Conservation (phyloP, 2,113 vertebrate species). For the Camelus bactrianus region DNA sequence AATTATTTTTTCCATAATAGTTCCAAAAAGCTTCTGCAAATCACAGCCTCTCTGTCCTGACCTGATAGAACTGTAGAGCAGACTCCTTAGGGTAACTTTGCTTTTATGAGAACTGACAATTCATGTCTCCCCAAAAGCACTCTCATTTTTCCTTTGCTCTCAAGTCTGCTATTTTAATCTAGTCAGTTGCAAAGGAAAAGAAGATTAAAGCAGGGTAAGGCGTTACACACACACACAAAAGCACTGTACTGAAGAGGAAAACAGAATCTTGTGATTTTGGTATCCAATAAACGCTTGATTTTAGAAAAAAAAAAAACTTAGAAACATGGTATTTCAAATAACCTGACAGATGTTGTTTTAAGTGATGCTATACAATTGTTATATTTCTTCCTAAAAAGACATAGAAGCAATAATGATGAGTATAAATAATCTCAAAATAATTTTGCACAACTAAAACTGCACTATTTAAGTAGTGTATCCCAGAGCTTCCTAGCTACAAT, state of each 20-base stretch:
- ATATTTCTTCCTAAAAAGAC: conserved; percentile 9
- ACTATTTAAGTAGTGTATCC: not conserved
- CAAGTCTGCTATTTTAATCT: conserved; percentile 18
- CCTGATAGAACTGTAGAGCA: not conserved
- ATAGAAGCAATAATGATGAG: not conserved
- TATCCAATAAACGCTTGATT: not conserved
- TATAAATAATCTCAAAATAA: conserved; percentile 24
- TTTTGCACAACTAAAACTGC: not conserved
- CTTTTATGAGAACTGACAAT: conserved; percentile 4
- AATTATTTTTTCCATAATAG: not conserved
- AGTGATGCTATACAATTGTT: not conserved
- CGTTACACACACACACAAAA: not conserved
- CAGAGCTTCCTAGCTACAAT: not conserved
- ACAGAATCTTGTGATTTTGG: not conserved
- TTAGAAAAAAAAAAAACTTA: not conserved
- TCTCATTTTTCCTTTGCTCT: not conserved
- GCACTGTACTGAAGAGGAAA: not conserved
- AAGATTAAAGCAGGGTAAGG: not conserved
- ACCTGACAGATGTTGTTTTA: not conserved
- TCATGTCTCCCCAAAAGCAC: not conserved
- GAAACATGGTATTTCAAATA: conserved; percentile 14
- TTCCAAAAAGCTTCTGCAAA: not conserved
- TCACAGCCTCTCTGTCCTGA: not conserved
- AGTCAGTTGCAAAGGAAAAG: not conserved
- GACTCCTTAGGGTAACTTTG: not conserved